Conservation (phyloP, 2,113 vertebrate genomes). For the Bubo blakistoni region DNA sequence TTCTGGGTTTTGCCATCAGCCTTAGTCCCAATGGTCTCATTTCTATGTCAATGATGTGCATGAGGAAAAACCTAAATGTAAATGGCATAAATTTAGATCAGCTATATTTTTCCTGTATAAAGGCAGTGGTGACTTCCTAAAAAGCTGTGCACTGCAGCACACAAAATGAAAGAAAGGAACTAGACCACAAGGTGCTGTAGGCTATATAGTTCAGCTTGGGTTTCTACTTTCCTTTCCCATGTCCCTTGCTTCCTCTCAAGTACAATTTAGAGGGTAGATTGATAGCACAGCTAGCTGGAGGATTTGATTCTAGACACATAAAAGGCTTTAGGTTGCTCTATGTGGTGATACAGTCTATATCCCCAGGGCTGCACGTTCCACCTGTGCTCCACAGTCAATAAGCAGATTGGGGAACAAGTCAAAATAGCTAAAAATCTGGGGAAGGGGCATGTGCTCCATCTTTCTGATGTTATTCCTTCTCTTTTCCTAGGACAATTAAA, state of each 20-base stretch:
- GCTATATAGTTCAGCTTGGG: not conserved
- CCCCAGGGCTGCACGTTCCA: not conserved
- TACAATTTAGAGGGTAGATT: not conserved
- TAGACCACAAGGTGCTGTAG: not conserved
- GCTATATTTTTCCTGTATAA: not conserved
- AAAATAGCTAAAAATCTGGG: not conserved
- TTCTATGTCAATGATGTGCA: not conserved
- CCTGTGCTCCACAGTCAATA: not conserved
- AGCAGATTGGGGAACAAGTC: not conserved
- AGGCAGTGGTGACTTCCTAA: not conserved
- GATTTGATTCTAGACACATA: not conserved
- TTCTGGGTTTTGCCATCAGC: not conserved
- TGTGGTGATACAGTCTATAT: not conserved
- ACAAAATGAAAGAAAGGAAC: not conserved
- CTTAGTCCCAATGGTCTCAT: not conserved
- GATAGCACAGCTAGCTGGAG: not conserved
- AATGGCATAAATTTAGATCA: not conserved
- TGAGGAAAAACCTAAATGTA: not conserved
- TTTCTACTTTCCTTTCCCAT: not conserved
- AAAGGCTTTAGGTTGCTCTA: not conserved
- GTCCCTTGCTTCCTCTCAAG: not conserved
- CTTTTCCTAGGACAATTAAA: not conserved
- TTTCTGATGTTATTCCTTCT: not conserved
- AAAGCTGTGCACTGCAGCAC: not conserved
- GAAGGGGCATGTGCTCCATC: not conserved